These are phyloP conservation scores for Dusona sp. DNA, from an alignment of 2,888 invertebrate species.

Conservation along the genomic window DNA sequence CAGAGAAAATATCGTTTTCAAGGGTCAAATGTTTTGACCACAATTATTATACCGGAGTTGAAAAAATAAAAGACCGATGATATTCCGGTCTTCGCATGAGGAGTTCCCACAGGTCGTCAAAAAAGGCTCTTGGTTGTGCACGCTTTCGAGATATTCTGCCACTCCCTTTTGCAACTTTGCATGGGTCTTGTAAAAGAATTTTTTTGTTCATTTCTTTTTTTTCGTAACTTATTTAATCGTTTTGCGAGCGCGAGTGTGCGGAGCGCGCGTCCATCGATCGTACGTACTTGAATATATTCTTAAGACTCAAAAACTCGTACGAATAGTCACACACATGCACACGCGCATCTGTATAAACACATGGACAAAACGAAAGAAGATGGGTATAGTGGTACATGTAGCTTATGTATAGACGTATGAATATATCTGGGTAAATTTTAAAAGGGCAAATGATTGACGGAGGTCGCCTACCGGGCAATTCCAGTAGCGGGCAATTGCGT, in stretches of 20 bases:
- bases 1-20: conserved; percentile 1
- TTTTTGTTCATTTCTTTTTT: conserved; percentile 17
- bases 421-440: conserved; percentile 77
- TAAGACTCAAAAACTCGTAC: background rate
- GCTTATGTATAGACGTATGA: conserved; percentile 35
- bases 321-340: background rate
- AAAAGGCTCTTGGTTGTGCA: conserved; percentile 33
- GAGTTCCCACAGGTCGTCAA: conserved; percentile 51
- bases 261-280: conserved; percentile 54
- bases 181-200: conserved; percentile 37
- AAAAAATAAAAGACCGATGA: background rate
- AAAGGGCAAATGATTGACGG: conserved; percentile 82
- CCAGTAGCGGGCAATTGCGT: conserved; percentile 84
- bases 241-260: conserved; percentile 36
- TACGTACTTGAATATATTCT: conserved; percentile 48
- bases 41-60: conserved; percentile 29
- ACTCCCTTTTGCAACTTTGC: conserved; percentile 35
- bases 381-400: conserved; percentile 21
- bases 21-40: conserved; percentile 56
- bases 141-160: conserved; percentile 48
- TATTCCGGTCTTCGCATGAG: background rate
- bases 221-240: conserved; percentile 50
- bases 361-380: conserved; percentile 9
- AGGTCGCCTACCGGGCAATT: conserved; percentile 83
- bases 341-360: conserved; percentile 3